Evolutionary conservation across 2,113 vertebrate genomes (phyloP), one percentile per base, ranked within the genome.

Genomic region (Turnix velox): DNA sequence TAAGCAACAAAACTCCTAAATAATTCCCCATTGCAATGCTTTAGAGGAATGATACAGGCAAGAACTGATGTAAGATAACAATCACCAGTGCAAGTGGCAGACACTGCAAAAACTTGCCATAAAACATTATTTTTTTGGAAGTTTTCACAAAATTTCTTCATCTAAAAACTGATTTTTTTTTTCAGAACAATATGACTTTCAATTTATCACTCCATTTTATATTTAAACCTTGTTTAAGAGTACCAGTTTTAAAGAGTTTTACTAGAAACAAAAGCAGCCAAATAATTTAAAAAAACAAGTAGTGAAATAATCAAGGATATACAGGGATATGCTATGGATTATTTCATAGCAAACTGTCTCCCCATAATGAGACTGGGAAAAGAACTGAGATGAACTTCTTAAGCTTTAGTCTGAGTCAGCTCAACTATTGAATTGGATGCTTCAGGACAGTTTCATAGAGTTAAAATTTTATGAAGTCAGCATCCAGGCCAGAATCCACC

Each of bases 1-100:
- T 58, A 68, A 88, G 66, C 66, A 88, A 18, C 71, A 59, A 54
- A 94, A 74, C 84, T 75, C 74, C n/a, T 20, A 83, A 96, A 89
- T 66, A n/a, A 61, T 69, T 89, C 83, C 49, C 54, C 12, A 8
- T 42, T 82, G 49, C 74, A 84, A 51, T 3, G 11, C 75, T 69
- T 72, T 20, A 54, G 58, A 54, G 37, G 31, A 82, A 25, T 0
- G 2, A 57, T 42, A 18, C 11, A 45, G 61, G 30, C 0, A 0
- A 87, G 49, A 84, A 49, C 6, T 25, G 10, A 35, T 57, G 51
- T 25, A 40, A 76, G 15, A 5, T 72, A 46, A 46, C 46, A 24
- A 9, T 33, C 62, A 62, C 12, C 6, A 77, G 39, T 11, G 31
- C 1, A 6, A 81, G 51, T 7, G 51, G 25, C 62, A 81, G 58